A percentile compares a stretch with the other conserved stretches of the same genome.
Evolutionary conservation across 1,140 invertebrate species (phyloP).

Genomic region (Wiebesia pumilae): DNA sequence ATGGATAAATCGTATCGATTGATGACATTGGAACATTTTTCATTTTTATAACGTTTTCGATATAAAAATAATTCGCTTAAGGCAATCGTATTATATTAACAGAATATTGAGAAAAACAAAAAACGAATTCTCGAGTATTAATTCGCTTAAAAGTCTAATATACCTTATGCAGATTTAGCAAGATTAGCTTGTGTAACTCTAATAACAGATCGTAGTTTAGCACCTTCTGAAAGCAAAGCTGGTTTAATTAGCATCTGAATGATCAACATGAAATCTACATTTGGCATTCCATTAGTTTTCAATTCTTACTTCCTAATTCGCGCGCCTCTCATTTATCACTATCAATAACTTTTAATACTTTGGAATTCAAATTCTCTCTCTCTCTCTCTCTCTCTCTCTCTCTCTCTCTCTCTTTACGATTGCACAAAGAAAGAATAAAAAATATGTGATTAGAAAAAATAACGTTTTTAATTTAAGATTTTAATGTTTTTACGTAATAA

Average conservation of each 20-base stretch:
- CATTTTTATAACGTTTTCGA: too few species aligned
- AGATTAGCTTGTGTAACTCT: slow-evolving; percentile 8
- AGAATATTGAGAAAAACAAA: too few species aligned
- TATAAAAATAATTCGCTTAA: too few species aligned
- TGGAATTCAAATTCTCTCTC: background rate
- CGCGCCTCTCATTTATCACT: background rate
- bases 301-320: slow-evolving; percentile 21
- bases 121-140: background rate
- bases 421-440: too few species aligned
- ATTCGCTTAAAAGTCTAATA: background rate
- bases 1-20: too few species aligned
- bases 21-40: too few species aligned
- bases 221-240: slow-evolving; percentile 35
- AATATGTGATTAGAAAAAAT: too few species aligned
- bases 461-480: too few species aligned
- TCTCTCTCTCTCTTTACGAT: background rate
- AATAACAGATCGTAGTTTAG: slow-evolving; percentile 39
- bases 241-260: slow-evolving; percentile 32
- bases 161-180: background rate
- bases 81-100: too few species aligned
- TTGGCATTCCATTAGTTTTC: slow-evolving; percentile 25
- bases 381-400: background rate
- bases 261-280: slow-evolving; percentile 38
- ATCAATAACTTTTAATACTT: background rate
- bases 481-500: too few species aligned